Base-by-base conservation (phyloP, 2,888 invertebrate genomes). In the Tolmerus cingulatus region DNA sequence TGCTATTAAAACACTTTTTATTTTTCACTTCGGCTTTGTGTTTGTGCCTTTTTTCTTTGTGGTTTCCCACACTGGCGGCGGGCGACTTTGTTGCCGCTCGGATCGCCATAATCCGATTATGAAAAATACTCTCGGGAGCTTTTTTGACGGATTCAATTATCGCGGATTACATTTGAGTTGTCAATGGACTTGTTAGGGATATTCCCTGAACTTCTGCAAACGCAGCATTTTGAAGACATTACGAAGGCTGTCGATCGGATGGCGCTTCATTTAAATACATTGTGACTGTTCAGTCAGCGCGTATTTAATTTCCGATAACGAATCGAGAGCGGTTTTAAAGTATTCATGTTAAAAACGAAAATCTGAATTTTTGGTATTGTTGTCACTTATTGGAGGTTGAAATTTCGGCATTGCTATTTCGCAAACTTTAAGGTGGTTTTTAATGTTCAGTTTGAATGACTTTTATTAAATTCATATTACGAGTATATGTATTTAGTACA, bases 81-180 rank as follows among this genome's bases (percentile, higher is more conserved):
- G 43, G 16, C 30, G 55, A 81, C 81, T 55, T 81, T 81, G 81
- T 81, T 81, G 55, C 30, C 34, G 23, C 30, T 81, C 55, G 51
- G 19, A 81, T 81, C 81, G 30, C 8, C 43, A 51, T 81, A 81
- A 81, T 81, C 81, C 81, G 81, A 81, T 81, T 81, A 81, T 55
- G 81, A 81, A 76, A 81, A 43, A 51, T 55, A 46, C 30, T 51
- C 76, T 8, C 76, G 51, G 51, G 55, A 30, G 55, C 27, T 27
- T 81, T 51, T 81, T 81, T 81, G 81, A 81, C 51, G 81, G 81
- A 81, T 81, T 81, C 55, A 81, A 81, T 81, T 51, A 81, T 43
- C 34, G 81, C 81, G 81, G 81, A 81, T 81, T 81, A 81, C 43
- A 55, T 14, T 30, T 46, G 79, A 51, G 55, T 51, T 76, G 40